A percentile compares a stretch with the other conserved stretches of the same genome.
Conservation (phyloP, 2,888 invertebrate genomes). For the Dendrolimus pini region DNA sequence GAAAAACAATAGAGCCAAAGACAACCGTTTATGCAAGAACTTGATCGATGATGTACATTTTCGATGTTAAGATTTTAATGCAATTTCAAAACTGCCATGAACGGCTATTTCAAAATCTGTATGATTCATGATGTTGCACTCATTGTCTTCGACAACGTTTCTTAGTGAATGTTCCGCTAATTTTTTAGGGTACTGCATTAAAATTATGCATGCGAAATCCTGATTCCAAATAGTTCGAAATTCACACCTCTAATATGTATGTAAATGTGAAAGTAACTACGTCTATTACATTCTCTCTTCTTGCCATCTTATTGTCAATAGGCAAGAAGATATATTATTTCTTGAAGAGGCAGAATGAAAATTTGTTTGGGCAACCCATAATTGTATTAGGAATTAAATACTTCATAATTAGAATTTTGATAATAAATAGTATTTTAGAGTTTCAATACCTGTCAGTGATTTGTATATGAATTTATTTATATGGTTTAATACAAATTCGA, state of each 20-base stretch:
- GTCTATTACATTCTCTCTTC: constrained; percentile 1
- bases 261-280: too few species aligned
- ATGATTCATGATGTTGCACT: constrained; percentile 49
- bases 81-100: constrained; percentile 50
- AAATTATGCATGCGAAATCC: neutral
- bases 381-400: too few species aligned
- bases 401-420: too few species aligned
- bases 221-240: too few species aligned
- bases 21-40: constrained; percentile 3
- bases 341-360: too few species aligned
- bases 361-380: too few species aligned
- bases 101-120: constrained; percentile 46
- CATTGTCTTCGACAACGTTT: constrained; percentile 40
- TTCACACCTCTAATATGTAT: too few species aligned
- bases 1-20: neutral
- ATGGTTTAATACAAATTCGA: too few species aligned
- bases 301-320: neutral
- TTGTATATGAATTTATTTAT: too few species aligned
- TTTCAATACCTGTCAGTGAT: too few species aligned
- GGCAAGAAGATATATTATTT: too few species aligned
- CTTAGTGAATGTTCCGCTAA: constrained; percentile 4
- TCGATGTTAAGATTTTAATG: constrained; percentile 25
- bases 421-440: too few species aligned
- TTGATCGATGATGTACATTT: constrained; percentile 50
- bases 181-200: neutral